These are phyloP conservation scores for Druon quercuslanigerum DNA, from an alignment of 1,140 invertebrate genomes.

Conservation along the genomic window DNA sequence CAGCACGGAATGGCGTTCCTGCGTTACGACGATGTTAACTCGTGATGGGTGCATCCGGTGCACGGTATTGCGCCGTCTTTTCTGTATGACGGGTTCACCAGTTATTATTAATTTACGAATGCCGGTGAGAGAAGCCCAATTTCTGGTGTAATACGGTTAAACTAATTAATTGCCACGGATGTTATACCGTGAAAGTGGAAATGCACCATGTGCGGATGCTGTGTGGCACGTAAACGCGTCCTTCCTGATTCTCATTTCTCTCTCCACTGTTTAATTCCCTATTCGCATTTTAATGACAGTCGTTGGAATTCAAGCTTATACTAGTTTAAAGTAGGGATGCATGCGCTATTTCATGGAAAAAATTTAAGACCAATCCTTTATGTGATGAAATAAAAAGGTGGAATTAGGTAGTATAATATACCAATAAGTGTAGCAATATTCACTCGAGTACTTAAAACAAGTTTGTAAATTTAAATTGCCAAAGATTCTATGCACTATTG, in stretches of 20 bases:
- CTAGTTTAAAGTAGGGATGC: no score
- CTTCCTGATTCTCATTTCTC: slow-evolving; percentile 16
- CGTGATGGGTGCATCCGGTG: slow-evolving; percentile 30
- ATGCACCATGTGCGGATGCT: slow-evolving; percentile 25
- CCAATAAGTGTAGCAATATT: no score
- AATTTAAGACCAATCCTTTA: no score
- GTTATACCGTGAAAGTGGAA: slow-evolving; percentile 29
- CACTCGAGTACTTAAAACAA: no score
- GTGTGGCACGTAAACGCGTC: slow-evolving; percentile 19
- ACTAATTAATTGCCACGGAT: slow-evolving; percentile 29
- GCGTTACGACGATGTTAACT: slow-evolving; percentile 29
- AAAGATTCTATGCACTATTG: no score
- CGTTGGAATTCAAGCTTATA: no score
- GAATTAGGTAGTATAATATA: no score
- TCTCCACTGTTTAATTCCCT: slow-evolving; percentile 2
- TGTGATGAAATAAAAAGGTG: no score
- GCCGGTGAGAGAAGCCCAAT: slow-evolving; percentile 27
- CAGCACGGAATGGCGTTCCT: slow-evolving; percentile 24
- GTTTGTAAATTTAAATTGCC: no score
- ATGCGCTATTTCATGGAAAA: no score
- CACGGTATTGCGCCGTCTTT: slow-evolving; percentile 31
- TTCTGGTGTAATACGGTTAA: slow-evolving; percentile 29
- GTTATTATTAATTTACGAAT: slow-evolving; percentile 31
- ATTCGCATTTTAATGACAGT: slow-evolving; percentile 18
- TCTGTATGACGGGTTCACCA: slow-evolving; percentile 30